phyloP scores from a whole-genome alignment of 2,888 invertebrate genomes.

The Fragum whitleyi region DNA sequence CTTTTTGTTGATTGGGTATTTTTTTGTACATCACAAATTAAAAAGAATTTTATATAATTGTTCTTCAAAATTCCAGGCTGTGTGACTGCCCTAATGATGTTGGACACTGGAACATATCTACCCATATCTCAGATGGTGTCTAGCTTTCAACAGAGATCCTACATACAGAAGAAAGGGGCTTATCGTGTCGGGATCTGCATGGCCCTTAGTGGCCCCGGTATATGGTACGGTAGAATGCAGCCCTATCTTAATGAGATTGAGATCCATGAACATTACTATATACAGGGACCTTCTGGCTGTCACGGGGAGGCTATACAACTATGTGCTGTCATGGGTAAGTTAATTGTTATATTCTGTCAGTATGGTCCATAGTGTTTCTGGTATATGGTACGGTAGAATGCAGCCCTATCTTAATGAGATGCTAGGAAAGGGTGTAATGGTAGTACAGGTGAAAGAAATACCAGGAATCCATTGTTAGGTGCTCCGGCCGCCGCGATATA shows the following conservation, averaged over 20 bases:
- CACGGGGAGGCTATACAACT: conserved; percentile 79
- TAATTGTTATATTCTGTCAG: neutral
- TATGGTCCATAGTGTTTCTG: conserved; percentile 67
- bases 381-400: conserved; percentile 79
- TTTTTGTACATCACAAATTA: too few relatives aligned
- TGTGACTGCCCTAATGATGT: conserved; percentile 71
- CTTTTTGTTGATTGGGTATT: too few relatives aligned
- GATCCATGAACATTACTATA: conserved; percentile 82
- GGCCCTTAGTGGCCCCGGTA: conserved; percentile 76
- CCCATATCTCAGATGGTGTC: conserved; percentile 70
- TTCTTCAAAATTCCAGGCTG: conserved; percentile 71
- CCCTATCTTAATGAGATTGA: conserved; percentile 80
- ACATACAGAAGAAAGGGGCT: conserved; percentile 81
- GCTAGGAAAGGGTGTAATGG: too few relatives aligned
- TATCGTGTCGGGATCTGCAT: conserved; percentile 81
- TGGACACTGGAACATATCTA: conserved; percentile 78
- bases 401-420: conserved; percentile 79
- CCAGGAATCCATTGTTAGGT: too few relatives aligned
- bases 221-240: conserved; percentile 79
- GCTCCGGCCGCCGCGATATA: too few relatives aligned
- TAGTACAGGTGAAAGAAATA: too few relatives aligned
- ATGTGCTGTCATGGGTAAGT: conserved; percentile 78
- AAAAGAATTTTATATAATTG: too few relatives aligned
- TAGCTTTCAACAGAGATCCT: conserved; percentile 74
- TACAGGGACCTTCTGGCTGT: conserved; percentile 81